Evolutionary conservation across 2,888 invertebrate species (phyloP).

Genomic region (Hipparchia semele): DNA sequence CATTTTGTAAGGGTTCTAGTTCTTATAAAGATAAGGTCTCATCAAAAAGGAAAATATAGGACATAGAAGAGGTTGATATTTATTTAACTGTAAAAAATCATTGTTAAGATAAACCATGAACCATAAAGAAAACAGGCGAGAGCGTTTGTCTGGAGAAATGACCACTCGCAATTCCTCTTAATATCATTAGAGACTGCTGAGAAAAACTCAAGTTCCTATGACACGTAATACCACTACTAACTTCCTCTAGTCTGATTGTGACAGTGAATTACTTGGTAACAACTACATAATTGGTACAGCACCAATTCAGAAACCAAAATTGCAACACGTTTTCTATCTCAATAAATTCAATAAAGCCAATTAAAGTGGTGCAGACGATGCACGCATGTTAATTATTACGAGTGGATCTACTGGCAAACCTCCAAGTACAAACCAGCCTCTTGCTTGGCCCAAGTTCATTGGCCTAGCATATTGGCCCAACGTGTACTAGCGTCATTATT

Average conservation of each 20-base stretch:
- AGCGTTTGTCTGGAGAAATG: too few relatives aligned
- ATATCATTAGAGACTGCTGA: neutral
- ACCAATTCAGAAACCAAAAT: conserved; percentile 29
- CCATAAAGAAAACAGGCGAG: too few relatives aligned
- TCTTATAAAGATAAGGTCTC: too few relatives aligned
- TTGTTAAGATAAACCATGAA: too few relatives aligned
- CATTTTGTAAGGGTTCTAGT: too few relatives aligned
- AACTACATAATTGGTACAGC: conserved; percentile 69
- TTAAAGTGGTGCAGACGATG: neutral
- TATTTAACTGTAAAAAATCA: too few relatives aligned
- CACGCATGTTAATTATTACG: conserved; percentile 2
- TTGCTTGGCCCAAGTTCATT: neutral
- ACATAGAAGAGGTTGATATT: too few relatives aligned
- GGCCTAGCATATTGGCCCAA: neutral
- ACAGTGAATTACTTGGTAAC: conserved; percentile 76
- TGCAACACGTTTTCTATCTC: conserved; percentile 20
- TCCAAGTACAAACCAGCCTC: conserved; percentile 1
- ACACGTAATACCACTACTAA: conserved; percentile 29
- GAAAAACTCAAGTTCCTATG: neutral
- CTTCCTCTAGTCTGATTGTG: conserved; percentile 60
- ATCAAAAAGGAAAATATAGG: too few relatives aligned
- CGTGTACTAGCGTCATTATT: neutral
- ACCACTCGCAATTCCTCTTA: too few relatives aligned
- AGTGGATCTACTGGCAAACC: neutral
- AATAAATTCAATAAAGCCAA: conserved; percentile 14